Percentiles rank a stretch among this genome's conserved stretches.
Conservation (phyloP, 2,888 invertebrate genomes). For the Neocrepidodera transversa region DNA sequence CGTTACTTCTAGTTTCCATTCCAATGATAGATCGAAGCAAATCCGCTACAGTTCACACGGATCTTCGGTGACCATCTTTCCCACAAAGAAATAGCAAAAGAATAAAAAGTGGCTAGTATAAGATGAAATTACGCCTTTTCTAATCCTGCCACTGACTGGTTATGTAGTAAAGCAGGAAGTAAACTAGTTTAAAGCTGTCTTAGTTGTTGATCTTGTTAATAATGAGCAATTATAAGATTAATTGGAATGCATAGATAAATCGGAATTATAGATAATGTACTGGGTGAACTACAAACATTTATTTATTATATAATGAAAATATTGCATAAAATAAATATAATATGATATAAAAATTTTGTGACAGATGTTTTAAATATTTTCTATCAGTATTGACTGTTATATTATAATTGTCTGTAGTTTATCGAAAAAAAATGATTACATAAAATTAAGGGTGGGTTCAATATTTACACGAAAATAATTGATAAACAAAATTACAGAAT, state of each 20-base stretch:
- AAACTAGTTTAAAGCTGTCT: neutral
- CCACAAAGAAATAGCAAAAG: conserved; percentile 27
- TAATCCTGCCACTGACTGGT: conserved; percentile 3
- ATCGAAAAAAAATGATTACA: too few relatives aligned
- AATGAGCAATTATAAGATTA: conserved; percentile 7
- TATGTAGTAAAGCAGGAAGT: conserved; percentile 13
- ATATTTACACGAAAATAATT: too few relatives aligned
- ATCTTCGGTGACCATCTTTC: conserved; percentile 35
- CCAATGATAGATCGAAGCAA: conserved; percentile 4
- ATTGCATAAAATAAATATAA: too few relatives aligned
- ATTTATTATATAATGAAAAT: too few relatives aligned
- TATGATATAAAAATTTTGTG: too few relatives aligned
- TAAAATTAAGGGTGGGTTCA: too few relatives aligned
- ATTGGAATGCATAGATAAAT: neutral
- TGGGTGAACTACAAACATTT: too few relatives aligned
- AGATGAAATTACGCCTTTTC: conserved; percentile 22
- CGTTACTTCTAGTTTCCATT: conserved; percentile 1
- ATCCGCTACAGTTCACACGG: conserved; percentile 40
- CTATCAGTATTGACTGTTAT: too few relatives aligned
- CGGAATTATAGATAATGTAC: too few relatives aligned
- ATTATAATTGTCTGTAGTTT: too few relatives aligned
- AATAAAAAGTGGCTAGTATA: conserved; percentile 19
- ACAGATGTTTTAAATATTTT: too few relatives aligned
- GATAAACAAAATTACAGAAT: too few relatives aligned
- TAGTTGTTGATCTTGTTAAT: conserved; percentile 12